Evolutionary conservation across 2,797 vertebrate species (phyloP), one percentile per base, ranked within the genome.

Genomic region (Ictinia mississippiensis): DNA sequence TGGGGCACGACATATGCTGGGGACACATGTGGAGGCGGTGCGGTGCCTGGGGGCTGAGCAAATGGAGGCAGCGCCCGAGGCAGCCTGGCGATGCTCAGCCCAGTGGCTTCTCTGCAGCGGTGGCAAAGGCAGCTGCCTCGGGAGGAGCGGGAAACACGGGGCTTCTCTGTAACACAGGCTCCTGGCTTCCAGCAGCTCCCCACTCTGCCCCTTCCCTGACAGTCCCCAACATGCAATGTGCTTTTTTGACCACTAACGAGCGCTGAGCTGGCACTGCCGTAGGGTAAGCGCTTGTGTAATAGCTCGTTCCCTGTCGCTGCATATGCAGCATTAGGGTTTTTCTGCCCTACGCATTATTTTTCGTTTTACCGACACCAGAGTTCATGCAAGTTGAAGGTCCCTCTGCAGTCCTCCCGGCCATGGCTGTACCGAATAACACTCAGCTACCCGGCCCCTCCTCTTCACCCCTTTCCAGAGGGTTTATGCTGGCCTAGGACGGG

Each of bases 21-120:
- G 15, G 22, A 72, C 38, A 33, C 15, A 37, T 0, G 1, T 3
- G 4, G 58, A 84, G 58, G 29, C 0, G 5, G 28, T 68, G 15
- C 2, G 1, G 40, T 74, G 84, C 50, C 62, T 65, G 12, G 6
- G 23, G 28, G 1, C 14, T 87, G 77, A 83, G 56, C 47, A 75
- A 66, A 56, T 2, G 5, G 16, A 88, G 42, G 26, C n/a, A 83
- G 45, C 2, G 6, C 50, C 58, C n/a, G 21, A 28, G 42, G 29
- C 59, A 87, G 59, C 28, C 28, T 8, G 4, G 50, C 1, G 1
- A 79, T 49, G 44, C 44, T 83, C 44, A 79, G 38, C 49, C 28
- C 44, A 49, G 66, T 1, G 2, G 33, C 47, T 53, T 44, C 17
- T 18, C 68, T 45, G 70, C 70, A 77, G 47, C 0, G 0, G 42